Conservation (phyloP, 2,797 vertebrate species). For the Poecilia gillii region DNA sequence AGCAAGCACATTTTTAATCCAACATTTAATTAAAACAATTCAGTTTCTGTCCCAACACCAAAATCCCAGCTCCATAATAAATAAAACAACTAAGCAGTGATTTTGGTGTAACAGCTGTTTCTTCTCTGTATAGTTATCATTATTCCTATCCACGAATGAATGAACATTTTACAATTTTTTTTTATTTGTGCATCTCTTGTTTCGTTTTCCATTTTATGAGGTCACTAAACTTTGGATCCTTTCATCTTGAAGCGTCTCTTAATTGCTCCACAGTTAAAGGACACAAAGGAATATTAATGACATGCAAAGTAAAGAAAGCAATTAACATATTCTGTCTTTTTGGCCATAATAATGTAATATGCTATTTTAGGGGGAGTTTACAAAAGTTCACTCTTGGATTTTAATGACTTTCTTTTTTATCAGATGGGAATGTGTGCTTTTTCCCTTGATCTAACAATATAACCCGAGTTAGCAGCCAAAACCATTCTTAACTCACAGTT, state of each 20-base stretch:
- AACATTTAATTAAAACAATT: not conserved
- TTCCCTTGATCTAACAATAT: constrained; percentile 38
- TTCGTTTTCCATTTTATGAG: not conserved
- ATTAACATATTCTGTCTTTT: constrained; percentile 50
- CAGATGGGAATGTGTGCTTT: constrained; percentile 33
- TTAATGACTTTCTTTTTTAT: constrained; percentile 36
- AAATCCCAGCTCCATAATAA: not conserved
- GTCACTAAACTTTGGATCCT: not conserved
- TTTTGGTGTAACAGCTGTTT: not conserved
- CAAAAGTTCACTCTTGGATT: constrained; percentile 38
- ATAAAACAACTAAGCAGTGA: not conserved
- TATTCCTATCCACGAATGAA: not conserved
- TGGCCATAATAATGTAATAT: constrained; percentile 42
- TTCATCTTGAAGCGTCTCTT: not conserved
- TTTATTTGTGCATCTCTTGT: not conserved
- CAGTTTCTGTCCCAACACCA: not conserved
- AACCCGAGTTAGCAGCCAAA: constrained; percentile 51
- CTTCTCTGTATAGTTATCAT: not conserved
- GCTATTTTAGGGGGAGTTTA: constrained; percentile 42
- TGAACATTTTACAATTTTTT: not conserved
- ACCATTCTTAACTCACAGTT: constrained; percentile 69
- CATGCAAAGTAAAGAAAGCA: constrained; percentile 40
- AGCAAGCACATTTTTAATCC: not conserved
- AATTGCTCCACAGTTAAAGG: constrained; percentile 43
- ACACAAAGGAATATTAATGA: constrained; percentile 56